phyloP scores from a whole-genome alignment of 2,113 vertebrate species.

The Gasterosteus nipponicus region DNA sequence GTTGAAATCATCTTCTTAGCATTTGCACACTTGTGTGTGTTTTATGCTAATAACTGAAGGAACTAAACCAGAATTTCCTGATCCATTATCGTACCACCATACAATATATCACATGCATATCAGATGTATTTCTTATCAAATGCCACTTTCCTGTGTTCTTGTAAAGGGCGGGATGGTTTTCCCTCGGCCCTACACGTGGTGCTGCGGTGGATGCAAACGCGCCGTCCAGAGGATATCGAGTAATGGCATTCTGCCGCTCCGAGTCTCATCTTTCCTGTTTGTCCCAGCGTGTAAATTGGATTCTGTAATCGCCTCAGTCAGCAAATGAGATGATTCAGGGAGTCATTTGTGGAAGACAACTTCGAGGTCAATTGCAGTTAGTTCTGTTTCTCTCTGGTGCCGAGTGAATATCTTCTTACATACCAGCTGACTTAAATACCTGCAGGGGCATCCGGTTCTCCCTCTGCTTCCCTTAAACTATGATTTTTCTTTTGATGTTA shows the following conservation, averaged over 20 bases:
- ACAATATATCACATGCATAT: background rate
- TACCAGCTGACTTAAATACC: constrained; percentile 52
- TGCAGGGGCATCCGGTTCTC: constrained; percentile 15
- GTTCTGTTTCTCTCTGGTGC: constrained; percentile 34
- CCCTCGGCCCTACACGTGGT: constrained; percentile 9
- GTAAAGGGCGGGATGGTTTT: background rate
- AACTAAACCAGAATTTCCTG: background rate
- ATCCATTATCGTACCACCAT: too few species aligned
- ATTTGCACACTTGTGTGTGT: too few species aligned
- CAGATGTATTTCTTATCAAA: background rate
- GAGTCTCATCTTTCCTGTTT: constrained; percentile 51
- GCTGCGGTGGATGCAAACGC: constrained; percentile 23
- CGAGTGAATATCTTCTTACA: constrained; percentile 42
- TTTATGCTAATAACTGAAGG: background rate
- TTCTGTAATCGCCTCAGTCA: constrained; percentile 62
- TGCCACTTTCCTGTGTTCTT: background rate
- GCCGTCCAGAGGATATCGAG: constrained; percentile 45
- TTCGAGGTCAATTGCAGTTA: constrained; percentile 66
- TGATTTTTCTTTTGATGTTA: constrained; percentile 26
- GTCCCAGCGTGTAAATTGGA: constrained; percentile 60
- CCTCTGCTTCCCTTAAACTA: constrained; percentile 26
- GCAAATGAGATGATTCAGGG: constrained; percentile 67
- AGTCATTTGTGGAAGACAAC: constrained; percentile 62
- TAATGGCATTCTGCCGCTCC: constrained; percentile 41
- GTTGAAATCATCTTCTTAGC: background rate